Base-by-base conservation (phyloP, 2,113 vertebrate species). In the Melozone crissalis region DNA sequence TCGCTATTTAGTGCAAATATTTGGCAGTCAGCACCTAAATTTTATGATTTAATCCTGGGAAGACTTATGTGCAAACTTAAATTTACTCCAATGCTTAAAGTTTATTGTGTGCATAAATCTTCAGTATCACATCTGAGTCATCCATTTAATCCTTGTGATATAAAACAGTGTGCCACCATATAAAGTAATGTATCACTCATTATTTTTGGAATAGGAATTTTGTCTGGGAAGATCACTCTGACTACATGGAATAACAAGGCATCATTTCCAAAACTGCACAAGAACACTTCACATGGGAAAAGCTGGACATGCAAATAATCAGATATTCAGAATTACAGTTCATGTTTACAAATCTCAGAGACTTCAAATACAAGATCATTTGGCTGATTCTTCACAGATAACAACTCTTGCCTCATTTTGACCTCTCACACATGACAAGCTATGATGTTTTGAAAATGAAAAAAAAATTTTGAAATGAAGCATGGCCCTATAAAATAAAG, bases 311-410 rank as follows among this genome's bases (percentile, higher is more conserved):
- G 2, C 65, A n/a, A 86, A 88, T 37, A 80, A 80, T 54, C n/a
- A 57, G 33, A n/a, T 66, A 66, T 89, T 58, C 76, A 86, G 37
- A 86, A 78, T 55, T 74, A 58, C 13, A 84, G 33, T 6, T 81
- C 59, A 49, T 8, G 18, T 58, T 89, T 62, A 84, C 41, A 86
- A 41, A 74, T 58, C 9, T 58, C 51, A 75, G 23, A 46, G 37
- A 84, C 27, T 77, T 54, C 19, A 37, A 91, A 84, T 33, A 49
- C 30, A 92, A 86, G 31, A 88, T 44, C 5, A 94, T 83, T 68
- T 83, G 39, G 22, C 37, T 93, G n/a, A 84, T 76, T 88, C 93
- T 78, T 94, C 89, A 73, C 28, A 88, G 80, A 76, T 75, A 86
- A 59, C 57, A 89, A 69, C 7, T 66, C 54, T 80, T 73, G 54